These are phyloP conservation scores for Bettongia penicillata DNA, from an alignment of 2,113 vertebrate genomes.

Conservation along the genomic window DNA sequence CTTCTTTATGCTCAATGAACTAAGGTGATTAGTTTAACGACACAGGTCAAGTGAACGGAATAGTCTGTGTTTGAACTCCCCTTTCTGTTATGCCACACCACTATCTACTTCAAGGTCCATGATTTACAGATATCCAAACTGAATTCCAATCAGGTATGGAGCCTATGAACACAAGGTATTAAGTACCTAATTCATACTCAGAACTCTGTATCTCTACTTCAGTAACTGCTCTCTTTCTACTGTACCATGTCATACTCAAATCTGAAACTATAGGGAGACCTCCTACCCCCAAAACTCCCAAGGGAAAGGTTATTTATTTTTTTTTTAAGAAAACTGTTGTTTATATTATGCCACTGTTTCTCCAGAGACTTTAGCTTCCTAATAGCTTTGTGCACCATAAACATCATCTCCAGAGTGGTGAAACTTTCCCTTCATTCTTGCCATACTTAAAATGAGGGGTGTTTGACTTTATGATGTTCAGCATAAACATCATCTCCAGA, in stretches of 20 bases:
- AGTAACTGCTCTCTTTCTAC: background rate
- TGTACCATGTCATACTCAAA: background rate
- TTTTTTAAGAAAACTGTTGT: background rate
- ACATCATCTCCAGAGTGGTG: too few species aligned
- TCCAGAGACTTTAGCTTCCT: background rate
- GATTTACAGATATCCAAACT: background rate
- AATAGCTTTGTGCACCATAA: background rate
- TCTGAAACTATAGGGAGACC: background rate
- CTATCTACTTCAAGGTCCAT: background rate
- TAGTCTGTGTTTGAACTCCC: background rate
- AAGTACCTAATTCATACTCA: background rate
- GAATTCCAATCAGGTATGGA: background rate
- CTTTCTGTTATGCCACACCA: background rate
- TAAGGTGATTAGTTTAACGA: background rate
- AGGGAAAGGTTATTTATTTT: background rate
- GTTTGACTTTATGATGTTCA: background rate
- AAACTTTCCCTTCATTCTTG: background rate
- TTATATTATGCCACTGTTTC: background rate
- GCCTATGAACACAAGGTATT: background rate
- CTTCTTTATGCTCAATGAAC: background rate
- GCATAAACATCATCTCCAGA: background rate
- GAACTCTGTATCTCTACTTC: background rate
- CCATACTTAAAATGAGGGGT: background rate
- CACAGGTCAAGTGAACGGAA: background rate
- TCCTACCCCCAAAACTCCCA: background rate